phyloP scores from a whole-genome alignment of 2,797 vertebrate genomes.

The Microctenopoma lineatum region DNA sequence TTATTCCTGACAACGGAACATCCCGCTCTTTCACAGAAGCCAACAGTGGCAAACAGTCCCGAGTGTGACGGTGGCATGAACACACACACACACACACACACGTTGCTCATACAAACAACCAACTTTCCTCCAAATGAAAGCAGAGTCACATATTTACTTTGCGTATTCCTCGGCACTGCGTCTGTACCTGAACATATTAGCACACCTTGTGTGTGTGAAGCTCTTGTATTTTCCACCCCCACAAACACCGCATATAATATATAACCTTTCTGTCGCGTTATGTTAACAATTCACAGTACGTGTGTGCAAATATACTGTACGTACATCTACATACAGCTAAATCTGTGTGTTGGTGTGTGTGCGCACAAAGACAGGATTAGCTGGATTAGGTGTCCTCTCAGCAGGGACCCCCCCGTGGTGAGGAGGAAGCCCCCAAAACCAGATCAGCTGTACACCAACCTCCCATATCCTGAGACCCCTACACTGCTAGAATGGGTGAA shows the following conservation, averaged over 20 bases:
- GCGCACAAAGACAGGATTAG: constrained; percentile 89
- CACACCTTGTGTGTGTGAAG: not conserved
- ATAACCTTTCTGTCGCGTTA: not conserved
- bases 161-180: no score
- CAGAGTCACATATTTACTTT: no score
- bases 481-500: not conserved
- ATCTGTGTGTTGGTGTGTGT: constrained; percentile 49
- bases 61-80: not conserved
- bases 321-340: constrained; percentile 19
- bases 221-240: no score
- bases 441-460: constrained; percentile 83
- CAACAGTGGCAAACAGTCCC: constrained; percentile 4
- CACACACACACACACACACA: not conserved
- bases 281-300: constrained; percentile 14
- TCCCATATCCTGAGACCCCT: constrained; percentile 55
- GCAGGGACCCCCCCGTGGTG: constrained; percentile 91
- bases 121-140: constrained; percentile 2
- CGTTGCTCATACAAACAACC: not conserved
- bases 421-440: constrained; percentile 90
- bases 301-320: constrained; percentile 31
- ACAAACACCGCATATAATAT: not conserved
- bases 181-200: not conserved
- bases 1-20: constrained; percentile 62
- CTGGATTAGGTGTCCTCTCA: constrained; percentile 93
- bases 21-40: constrained; percentile 43